Evolutionary conservation across 2,888 invertebrate genomes (phyloP).

Genomic region (Oegoconia quadripuncta): DNA sequence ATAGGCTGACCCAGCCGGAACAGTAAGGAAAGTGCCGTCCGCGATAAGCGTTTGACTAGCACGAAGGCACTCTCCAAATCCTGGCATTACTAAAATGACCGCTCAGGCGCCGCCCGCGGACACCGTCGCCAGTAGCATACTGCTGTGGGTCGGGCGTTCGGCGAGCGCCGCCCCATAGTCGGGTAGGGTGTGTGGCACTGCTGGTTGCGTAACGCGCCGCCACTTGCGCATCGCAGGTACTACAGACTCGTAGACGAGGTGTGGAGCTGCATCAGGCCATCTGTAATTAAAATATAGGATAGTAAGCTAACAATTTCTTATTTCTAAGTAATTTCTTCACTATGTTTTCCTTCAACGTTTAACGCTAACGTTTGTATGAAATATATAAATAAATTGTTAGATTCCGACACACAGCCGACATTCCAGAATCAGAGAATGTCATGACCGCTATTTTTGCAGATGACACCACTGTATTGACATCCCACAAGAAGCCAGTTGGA

Average conservation of each 20-base stretch:
- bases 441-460: too few species aligned
- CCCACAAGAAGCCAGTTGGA: too few species aligned
- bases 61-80: conserved; percentile 1
- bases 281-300: too few species aligned
- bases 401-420: too few species aligned
- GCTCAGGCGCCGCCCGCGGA: conserved; percentile 2
- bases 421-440: too few species aligned
- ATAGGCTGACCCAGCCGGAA: conserved; percentile 7
- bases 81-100: conserved; percentile 5
- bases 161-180: conserved; percentile 5
- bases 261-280: conserved; percentile 5
- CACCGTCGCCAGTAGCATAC: conserved; percentile 6
- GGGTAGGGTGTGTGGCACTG: not conserved
- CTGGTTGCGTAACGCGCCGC: not conserved
- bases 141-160: conserved; percentile 2
- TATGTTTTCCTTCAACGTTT: too few species aligned
- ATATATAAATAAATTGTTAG: too few species aligned
- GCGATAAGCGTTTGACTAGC: conserved; percentile 1
- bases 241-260: conserved; percentile 4
- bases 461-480: too few species aligned
- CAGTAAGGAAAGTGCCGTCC: conserved; percentile 12
- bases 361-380: too few species aligned
- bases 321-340: too few species aligned
- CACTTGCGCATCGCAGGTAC: conserved; percentile 4
- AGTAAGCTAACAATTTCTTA: too few species aligned